Evolutionary conservation across 2,797 vertebrate species (phyloP).

Genomic region (Lutjanus campechanus): DNA sequence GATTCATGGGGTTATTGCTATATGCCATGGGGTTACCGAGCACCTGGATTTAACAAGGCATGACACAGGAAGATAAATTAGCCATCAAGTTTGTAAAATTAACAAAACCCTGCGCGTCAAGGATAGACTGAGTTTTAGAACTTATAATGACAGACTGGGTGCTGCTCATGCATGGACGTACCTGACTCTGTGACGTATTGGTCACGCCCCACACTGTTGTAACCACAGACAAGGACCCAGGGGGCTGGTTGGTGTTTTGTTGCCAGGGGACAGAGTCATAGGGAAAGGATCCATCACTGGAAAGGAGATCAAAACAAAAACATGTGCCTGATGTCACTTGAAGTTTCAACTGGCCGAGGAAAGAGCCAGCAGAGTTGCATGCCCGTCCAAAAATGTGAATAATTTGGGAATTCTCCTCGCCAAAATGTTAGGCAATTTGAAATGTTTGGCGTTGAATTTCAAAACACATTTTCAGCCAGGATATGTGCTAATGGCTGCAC

Average conservation of each 20-base stretch:
- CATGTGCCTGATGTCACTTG: conserved; percentile 55
- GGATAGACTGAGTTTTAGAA: conserved; percentile 2
- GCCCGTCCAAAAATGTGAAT: conserved; percentile 52
- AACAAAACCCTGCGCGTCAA: conserved; percentile 1
- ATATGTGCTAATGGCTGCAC: conserved; percentile 41
- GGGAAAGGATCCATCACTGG: conserved; percentile 99
- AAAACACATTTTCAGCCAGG: conserved; percentile 58
- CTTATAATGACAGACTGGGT: neutral
- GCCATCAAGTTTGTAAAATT: conserved; percentile 12
- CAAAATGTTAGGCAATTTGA: conserved; percentile 52
- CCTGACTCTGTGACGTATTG: conserved; percentile 99
- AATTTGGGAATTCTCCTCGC: conserved; percentile 53
- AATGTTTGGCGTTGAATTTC: conserved; percentile 52
- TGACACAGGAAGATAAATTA: conserved; percentile 3
- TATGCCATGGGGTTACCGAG: conserved; percentile 98
- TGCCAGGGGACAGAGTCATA: conserved; percentile 99
- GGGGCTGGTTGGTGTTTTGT: conserved; percentile 97
- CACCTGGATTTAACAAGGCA: conserved; percentile 85
- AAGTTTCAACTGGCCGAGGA: conserved; percentile 42
- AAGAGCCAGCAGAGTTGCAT: conserved; percentile 18
- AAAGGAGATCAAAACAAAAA: conserved; percentile 74
- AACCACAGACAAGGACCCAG: conserved; percentile 97
- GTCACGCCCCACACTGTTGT: conserved; percentile 99
- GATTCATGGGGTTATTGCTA: conserved; percentile 98
- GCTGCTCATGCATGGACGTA: conserved; percentile 75